Evolutionary conservation across 2,888 invertebrate species (phyloP).

Genomic region (Sminthurinus aureus): DNA sequence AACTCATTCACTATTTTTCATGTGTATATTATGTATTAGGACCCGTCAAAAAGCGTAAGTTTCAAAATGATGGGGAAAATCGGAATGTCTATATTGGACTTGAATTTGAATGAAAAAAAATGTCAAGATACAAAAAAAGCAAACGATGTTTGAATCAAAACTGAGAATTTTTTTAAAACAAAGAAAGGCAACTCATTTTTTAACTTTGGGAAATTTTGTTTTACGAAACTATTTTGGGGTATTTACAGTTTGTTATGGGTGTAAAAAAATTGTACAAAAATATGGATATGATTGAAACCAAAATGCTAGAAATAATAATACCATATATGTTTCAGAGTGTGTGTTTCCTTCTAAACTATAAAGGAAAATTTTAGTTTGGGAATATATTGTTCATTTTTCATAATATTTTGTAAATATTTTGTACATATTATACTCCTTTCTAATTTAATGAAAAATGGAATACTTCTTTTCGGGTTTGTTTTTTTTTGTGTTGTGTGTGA

Average conservation of each 20-base stretch:
- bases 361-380: too few species aligned
- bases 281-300: too few species aligned
- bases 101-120: background rate
- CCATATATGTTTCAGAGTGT: too few species aligned
- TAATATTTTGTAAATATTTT: too few species aligned
- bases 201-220: background rate
- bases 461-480: background rate
- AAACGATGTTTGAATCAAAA: background rate
- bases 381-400: too few species aligned
- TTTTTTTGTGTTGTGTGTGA: background rate
- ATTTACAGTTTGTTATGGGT: background rate
- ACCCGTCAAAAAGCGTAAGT: background rate
- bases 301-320: too few species aligned
- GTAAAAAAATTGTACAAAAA: too few species aligned
- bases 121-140: background rate
- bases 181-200: background rate
- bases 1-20: background rate
- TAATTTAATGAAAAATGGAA: too few species aligned
- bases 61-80: background rate
- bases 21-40: background rate
- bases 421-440: too few species aligned
- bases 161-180: background rate
- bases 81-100: background rate
- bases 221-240: background rate
- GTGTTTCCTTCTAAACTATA: too few species aligned